Base-by-base conservation (phyloP, 2,888 invertebrate species). In the Agriopis aurantiaria region DNA sequence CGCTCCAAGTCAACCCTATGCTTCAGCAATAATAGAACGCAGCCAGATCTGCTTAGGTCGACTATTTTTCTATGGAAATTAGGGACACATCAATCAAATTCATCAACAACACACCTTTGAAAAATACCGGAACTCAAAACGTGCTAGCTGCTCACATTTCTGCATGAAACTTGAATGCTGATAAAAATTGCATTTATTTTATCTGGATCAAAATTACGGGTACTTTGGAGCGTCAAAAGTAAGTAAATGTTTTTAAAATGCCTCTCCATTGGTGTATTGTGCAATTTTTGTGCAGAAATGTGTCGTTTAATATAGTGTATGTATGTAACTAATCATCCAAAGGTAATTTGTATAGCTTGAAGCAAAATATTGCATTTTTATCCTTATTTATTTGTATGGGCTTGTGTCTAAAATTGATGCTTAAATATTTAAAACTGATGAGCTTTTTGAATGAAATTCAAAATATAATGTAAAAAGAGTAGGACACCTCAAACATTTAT, bases 281-380 rank as follows among this genome's bases (percentile, higher is more conserved):
- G 62, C 51, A 52, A 8, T 10, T 52, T 58, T 59, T 55, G 56
- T 65, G 65, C 69, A 61, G 69, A 69, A 60, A 60, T 69, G 65
- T 64, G 14, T 51, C n/a, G n/a, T 59, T 45, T 46, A 46, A 52
- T 68, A 49, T 67, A 41, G 23, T 53, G 17, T 45, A 53, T 62
- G 23, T 62, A n/a, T 46, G 55, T 67, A 45, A 63, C 63, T 71
- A 66, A 70, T 63, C 52, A 60, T 73, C 73, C 75, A 74, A 75
- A 76, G 74, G 75, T 73, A 68, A 69, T 58, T 57, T 75, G 69
- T 78, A 64, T 70, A 73, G 75, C 74, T 77, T 71, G 52, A 71
- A 73, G 74, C 68, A 71, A 76, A 67, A 56, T 70, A 63, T 69
- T 70, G 72, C 73, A 74, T 75, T 72, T 55, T 62, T 49, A 55